These are phyloP conservation scores for Columba janthina DNA, from an alignment of 2,113 vertebrate genomes.

Conservation along the genomic window DNA sequence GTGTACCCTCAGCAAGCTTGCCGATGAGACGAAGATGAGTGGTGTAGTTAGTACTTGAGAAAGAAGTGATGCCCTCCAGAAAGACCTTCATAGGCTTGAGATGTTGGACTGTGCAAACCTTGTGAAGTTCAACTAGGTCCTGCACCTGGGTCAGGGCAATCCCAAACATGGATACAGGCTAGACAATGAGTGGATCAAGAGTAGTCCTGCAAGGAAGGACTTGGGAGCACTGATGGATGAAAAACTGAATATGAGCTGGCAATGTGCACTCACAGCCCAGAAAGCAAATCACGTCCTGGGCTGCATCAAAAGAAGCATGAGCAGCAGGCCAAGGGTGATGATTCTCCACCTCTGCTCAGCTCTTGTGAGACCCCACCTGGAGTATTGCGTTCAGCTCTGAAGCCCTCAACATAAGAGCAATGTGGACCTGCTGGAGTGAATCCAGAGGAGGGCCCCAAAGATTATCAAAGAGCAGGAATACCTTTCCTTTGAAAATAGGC, in stretches of 20 bases:
- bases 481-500: neutral
- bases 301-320: neutral
- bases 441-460: no score
- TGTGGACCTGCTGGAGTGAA: accelerated
- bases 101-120: neutral
- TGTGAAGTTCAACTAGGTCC: neutral
- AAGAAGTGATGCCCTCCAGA: neutral
- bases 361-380: neutral
- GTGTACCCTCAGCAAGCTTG: neutral
- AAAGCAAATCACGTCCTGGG: neutral
- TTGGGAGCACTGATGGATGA: neutral
- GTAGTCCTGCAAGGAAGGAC: neutral
- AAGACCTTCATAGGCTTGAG: neutral
- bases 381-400: neutral
- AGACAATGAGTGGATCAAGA: neutral
- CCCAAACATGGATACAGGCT: neutral
- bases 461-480: neutral
- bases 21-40: accelerated
- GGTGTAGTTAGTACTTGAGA: neutral
- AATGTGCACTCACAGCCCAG: neutral
- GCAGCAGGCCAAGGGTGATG: neutral
- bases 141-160: accelerated
- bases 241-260: neutral
- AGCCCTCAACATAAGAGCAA: neutral
- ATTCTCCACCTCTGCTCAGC: neutral